These are phyloP conservation scores for Drosophila cognata DNA, from an alignment of 2,888 invertebrate genomes.

Conservation along the genomic window DNA sequence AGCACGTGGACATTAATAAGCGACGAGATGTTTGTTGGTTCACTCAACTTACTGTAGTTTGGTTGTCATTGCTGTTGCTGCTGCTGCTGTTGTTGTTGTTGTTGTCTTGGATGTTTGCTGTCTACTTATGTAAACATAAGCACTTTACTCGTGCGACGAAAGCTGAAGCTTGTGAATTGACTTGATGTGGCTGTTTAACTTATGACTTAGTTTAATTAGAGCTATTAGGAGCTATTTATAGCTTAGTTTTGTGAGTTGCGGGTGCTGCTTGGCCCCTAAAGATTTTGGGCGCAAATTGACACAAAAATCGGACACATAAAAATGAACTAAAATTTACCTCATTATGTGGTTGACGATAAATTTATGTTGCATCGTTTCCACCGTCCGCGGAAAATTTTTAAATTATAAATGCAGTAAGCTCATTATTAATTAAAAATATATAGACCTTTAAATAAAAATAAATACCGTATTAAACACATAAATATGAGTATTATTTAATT, in stretches of 20 bases:
- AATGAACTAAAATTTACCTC: conserved; percentile 35
- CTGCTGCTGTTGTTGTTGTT: conserved; percentile 37
- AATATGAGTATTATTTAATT: not conserved
- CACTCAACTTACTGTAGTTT: conserved; percentile 63
- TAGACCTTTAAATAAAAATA: not conserved
- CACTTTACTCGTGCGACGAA: conserved; percentile 51
- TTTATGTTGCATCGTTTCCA: not conserved
- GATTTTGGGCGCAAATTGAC: conserved; percentile 45
- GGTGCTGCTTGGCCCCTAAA: conserved; percentile 36
- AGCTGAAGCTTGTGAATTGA: conserved; percentile 37
- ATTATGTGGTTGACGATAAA: not conserved
- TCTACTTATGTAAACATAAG: conserved; percentile 73
- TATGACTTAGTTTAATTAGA: conserved; percentile 47
- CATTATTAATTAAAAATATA: not conserved
- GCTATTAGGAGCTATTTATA: conserved; percentile 44
- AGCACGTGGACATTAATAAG: conserved; percentile 53
- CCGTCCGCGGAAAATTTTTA: not conserved
- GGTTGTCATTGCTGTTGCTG: conserved; percentile 53
- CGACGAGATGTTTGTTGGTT: not conserved
- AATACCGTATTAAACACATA: not conserved
- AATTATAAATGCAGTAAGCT: not conserved
- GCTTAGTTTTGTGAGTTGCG: conserved; percentile 24
- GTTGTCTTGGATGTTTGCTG: conserved; percentile 41
- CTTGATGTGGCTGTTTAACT: conserved; percentile 31
- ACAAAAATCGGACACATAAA: conserved; percentile 1